Conservation (phyloP, 2,797 vertebrate genomes). For the Manis crassicaudata region DNA sequence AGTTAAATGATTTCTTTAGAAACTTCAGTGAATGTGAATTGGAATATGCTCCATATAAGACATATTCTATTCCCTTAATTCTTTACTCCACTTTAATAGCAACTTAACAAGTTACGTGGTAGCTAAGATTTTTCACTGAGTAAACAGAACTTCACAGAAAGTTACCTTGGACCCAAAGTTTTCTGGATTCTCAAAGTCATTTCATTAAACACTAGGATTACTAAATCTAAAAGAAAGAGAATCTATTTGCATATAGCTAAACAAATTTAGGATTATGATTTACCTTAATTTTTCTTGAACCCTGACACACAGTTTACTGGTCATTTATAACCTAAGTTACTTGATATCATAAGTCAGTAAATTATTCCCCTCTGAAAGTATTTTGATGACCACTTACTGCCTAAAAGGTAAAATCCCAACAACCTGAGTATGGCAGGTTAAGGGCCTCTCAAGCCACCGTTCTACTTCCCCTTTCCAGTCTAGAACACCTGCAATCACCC, state of each 20-base stretch:
- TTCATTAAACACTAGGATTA: background rate
- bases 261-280: background rate
- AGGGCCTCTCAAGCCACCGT: background rate
- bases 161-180: background rate
- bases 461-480: background rate
- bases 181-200: conserved; percentile 47
- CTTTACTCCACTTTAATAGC: background rate
- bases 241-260: background rate
- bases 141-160: conserved; percentile 33
- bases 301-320: background rate
- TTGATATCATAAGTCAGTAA: background rate
- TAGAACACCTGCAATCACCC: background rate
- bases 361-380: background rate
- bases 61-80: conserved; percentile 7
- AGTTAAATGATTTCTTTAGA: background rate
- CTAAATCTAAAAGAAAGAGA: conserved; percentile 46
- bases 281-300: background rate
- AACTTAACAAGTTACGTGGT: conserved; percentile 6
- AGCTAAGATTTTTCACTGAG: conserved; percentile 38
- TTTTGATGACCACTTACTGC: background rate
- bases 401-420: background rate
- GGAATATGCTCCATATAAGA: background rate
- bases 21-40: background rate
- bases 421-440: background rate
- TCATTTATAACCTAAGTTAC: conserved; percentile 30